phyloP scores from a whole-genome alignment of 2,888 invertebrate species.

The Agriopis marginaria region DNA sequence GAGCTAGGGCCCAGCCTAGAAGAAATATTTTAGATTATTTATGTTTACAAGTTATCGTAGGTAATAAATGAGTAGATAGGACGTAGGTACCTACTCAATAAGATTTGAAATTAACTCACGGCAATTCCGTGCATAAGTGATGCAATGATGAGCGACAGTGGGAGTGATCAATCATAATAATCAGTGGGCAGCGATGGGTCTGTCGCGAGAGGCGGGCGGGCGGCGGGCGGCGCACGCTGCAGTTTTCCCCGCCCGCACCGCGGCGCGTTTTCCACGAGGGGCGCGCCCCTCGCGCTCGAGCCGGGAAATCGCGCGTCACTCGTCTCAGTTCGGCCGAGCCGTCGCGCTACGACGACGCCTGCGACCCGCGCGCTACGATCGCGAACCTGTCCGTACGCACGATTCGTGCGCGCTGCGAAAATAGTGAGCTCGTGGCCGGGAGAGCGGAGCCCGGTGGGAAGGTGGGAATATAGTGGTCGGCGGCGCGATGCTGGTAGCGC shows the following conservation, averaged over 20 bases:
- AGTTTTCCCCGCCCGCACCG: constrained; percentile 81
- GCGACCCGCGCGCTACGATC: constrained; percentile 55
- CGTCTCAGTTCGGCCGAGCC: constrained; percentile 82
- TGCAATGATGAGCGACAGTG: constrained; percentile 28
- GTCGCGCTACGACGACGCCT: constrained; percentile 80
- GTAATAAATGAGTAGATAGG: neutral
- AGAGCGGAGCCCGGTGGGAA: constrained; percentile 63
- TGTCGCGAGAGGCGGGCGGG: constrained; percentile 50
- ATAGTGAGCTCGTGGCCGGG: constrained; percentile 83
- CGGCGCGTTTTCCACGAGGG: constrained; percentile 81
- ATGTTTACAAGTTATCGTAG: neutral
- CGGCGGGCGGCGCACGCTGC: constrained; percentile 67
- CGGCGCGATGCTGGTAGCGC: constrained; percentile 75
- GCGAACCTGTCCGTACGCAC: constrained; percentile 67
- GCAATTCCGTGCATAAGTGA: constrained; percentile 17
- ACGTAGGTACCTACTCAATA: neutral
- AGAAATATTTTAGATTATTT: too few species aligned
- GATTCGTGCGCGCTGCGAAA: constrained; percentile 71
- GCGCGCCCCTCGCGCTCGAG: constrained; percentile 78
- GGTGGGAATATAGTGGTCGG: constrained; percentile 65
- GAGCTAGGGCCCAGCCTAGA: too few species aligned
- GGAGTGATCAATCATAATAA: constrained; percentile 41
- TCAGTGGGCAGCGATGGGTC: constrained; percentile 35
- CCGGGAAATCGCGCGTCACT: constrained; percentile 81
- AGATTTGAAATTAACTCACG: constrained; percentile 4